Percentiles rank a stretch among this genome's conserved stretches.
These are phyloP conservation scores for Thalpophila matura DNA, from an alignment of 2,888 invertebrate genomes.

Conservation along the genomic window DNA sequence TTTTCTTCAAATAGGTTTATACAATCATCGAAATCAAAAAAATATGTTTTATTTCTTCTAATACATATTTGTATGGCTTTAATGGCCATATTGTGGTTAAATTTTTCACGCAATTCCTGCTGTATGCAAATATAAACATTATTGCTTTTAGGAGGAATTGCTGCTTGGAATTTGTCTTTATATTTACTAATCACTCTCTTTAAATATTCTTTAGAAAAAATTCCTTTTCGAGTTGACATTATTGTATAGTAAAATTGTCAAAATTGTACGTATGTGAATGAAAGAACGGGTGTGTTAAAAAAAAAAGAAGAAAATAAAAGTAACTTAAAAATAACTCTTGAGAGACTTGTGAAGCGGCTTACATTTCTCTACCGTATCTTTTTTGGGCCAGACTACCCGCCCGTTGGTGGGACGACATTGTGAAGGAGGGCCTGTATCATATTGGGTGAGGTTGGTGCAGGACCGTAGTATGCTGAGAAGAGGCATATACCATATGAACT, in stretches of 20 bases:
- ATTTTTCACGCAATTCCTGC: slow-evolving; percentile 8
- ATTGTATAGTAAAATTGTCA: too few species aligned
- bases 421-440: slow-evolving; percentile 5
- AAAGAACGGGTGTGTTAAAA: too few species aligned
- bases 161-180: slow-evolving; percentile 2
- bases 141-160: not conserved
- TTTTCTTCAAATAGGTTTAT: slow-evolving; percentile 18
- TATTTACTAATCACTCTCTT: not conserved
- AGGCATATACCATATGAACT: slow-evolving; percentile 9
- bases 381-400: slow-evolving; percentile 1
- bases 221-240: slow-evolving; percentile 8
- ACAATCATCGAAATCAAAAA: slow-evolving; percentile 24
- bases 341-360: slow-evolving; percentile 14
- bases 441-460: slow-evolving; percentile 9
- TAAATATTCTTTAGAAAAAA: slow-evolving; percentile 10
- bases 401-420: slow-evolving; percentile 11
- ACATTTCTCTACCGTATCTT: slow-evolving; percentile 11
- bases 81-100: slow-evolving; percentile 9
- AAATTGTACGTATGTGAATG: too few species aligned
- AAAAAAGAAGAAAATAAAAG: too few species aligned
- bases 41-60: slow-evolving; percentile 20
- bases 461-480: slow-evolving; percentile 9
- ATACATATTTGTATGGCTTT: slow-evolving; percentile 26
- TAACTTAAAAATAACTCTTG: slow-evolving; percentile 16
- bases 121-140: not conserved